Percentiles rank a stretch among this genome's conserved stretches.
These are phyloP conservation scores for Ictalurus punctatus DNA, from an alignment of 2,113 vertebrate genomes.

Conservation along the genomic window DNA sequence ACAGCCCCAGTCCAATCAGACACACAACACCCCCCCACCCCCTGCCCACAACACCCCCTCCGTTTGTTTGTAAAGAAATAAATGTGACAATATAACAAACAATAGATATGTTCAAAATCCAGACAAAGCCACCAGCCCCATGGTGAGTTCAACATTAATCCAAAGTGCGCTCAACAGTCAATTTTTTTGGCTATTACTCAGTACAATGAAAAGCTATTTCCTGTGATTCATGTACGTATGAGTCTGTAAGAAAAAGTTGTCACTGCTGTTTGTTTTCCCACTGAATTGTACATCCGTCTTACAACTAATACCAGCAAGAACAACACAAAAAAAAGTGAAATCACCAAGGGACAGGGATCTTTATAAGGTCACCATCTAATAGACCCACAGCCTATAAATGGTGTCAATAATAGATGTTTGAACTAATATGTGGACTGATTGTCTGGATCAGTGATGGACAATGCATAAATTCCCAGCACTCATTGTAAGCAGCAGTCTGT, in stretches of 20 bases:
- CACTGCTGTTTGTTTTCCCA: background rate
- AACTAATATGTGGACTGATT: conserved; percentile 42
- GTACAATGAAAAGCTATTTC: conserved; percentile 42
- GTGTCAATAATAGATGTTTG: conserved; percentile 31
- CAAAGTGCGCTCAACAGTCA: conserved; percentile 32
- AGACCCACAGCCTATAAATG: conserved; percentile 24
- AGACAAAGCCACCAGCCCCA: conserved; percentile 49
- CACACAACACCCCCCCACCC: background rate
- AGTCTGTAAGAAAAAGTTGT: conserved; percentile 44
- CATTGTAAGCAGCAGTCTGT: conserved; percentile 21
- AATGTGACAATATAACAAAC: conserved; percentile 47
- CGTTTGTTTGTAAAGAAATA: too few species aligned
- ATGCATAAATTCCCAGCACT: conserved; percentile 27
- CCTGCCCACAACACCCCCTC: too few species aligned
- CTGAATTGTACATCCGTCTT: background rate
- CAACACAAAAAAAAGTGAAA: background rate
- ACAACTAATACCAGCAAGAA: background rate
- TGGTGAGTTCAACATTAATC: conserved; percentile 50
- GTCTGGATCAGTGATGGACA: conserved; percentile 43
- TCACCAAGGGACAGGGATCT: conserved; percentile 16
- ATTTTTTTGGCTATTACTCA: conserved; percentile 40
- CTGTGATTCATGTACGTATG: conserved; percentile 46
- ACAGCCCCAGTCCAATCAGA: conserved; percentile 51
- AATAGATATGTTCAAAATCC: conserved; percentile 50
- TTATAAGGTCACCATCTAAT: conserved; percentile 25